Evolutionary conservation across 2,113 vertebrate genomes (phyloP), one percentile per base, ranked within the genome.

Genomic region (Erythrocercus mccallii): DNA sequence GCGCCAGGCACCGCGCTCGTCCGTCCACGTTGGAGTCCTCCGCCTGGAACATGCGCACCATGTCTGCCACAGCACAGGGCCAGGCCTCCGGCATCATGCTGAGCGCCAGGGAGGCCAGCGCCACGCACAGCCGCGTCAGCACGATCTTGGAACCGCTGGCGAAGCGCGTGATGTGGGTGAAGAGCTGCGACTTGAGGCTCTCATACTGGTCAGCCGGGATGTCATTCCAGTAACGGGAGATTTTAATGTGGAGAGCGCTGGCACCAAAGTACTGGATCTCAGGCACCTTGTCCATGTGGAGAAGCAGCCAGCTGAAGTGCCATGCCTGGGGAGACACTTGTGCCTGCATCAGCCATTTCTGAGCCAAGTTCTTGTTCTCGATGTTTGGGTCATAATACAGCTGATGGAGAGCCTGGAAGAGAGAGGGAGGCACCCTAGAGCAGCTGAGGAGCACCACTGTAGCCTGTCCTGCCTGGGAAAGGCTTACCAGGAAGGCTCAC

Each of bases 201-300:
- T 99, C 99, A 2, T 99, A 99, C 97, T 99, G 99, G 97, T 99
- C 99, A 1, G 98, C 97, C 0, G 99, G 99, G 94, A 99, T 99
- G 98, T 99, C 99, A 0, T 98, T 98, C 99, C 99, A 99, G 96
- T 99, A 99, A 60, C 99, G 99, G 53, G 99, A 99, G 95, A 99
- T 99, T 97, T 99, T 99, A 65, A 99, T 99, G 97, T 99, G 99
- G 47, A 99, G 98, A 15, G 99, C 99, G 1, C 99, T 99, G 60
- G 99, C 99, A 11, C 99, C 99, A 50, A 99, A 99, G 97, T 99
- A 99, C 97, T 99, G 99, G 97, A 99, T 99, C 98, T 99, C 99
- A 1, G 99, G 99, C 73, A 99, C 99, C 98, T 99, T 99, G 95
- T 99, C 99, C 38, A 99, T 99, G 96, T 98, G 98, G 56, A 99